Conservation (phyloP, 1,140 invertebrate genomes). For the Pseudomyrmex sp. region DNA sequence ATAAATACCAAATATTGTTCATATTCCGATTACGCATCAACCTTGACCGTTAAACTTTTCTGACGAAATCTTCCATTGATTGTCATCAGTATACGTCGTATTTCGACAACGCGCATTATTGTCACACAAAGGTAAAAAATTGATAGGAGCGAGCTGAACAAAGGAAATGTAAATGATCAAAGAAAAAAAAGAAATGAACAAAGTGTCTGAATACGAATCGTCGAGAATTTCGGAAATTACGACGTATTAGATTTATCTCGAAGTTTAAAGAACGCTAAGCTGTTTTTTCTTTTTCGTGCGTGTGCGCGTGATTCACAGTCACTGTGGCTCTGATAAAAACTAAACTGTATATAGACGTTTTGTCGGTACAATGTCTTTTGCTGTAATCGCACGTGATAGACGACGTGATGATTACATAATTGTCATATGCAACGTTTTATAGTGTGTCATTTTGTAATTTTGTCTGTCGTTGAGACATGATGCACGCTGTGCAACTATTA, state of each 20-base stretch:
- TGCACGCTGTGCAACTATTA: background rate
- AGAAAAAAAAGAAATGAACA: background rate
- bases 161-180: background rate
- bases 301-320: background rate
- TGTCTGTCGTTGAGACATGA: background rate
- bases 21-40: too few species aligned
- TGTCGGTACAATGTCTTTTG: slow-evolving; percentile 11
- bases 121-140: background rate
- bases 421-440: background rate
- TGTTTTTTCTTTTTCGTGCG: background rate
- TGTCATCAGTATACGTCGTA: too few species aligned
- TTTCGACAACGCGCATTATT: background rate
- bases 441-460: background rate
- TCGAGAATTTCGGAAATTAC: background rate
- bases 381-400: background rate
- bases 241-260: background rate
- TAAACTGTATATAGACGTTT: background rate
- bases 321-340: slow-evolving; percentile 15
- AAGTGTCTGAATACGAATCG: background rate
- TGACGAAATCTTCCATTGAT: too few species aligned
- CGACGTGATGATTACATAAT: slow-evolving; percentile 1
- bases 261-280: background rate
- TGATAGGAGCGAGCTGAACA: background rate
- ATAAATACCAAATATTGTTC: too few species aligned
- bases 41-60: too few species aligned